phyloP scores from a whole-genome alignment of 92 coral and sea anemone species.

The Palythoa caribaeorum region DNA sequence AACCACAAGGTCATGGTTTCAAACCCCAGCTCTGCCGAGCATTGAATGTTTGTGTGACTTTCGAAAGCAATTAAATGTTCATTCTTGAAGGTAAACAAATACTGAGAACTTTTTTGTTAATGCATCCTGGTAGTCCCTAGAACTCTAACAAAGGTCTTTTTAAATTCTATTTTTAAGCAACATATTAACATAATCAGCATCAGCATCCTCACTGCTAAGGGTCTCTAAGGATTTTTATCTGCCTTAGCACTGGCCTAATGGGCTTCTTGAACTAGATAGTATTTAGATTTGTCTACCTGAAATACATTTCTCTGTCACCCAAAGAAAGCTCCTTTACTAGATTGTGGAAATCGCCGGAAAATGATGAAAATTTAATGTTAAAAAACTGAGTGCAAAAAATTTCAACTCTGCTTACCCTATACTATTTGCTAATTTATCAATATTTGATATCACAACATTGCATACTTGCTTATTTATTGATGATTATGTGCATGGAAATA shows the following conservation, averaged over 20 bases:
- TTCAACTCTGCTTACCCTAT: not conserved
- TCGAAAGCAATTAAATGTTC: not conserved
- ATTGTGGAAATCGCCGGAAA: slow-evolving; percentile 57
- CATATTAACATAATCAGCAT: not conserved
- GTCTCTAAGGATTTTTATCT: not conserved
- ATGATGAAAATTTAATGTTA: not conserved
- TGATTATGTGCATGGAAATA: not conserved
- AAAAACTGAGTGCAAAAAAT: not conserved
- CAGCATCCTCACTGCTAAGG: not conserved
- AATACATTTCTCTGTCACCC: slow-evolving; percentile 68
- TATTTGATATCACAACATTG: not conserved
- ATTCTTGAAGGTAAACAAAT: too few species aligned
- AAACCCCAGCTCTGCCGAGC: too few species aligned
- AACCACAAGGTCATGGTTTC: too few species aligned
- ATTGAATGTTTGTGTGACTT: not conserved
- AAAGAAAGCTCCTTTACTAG: slow-evolving; percentile 62
- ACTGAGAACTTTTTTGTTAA: too few species aligned
- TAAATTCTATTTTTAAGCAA: not conserved
- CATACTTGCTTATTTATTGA: not conserved
- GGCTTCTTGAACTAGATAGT: not conserved
- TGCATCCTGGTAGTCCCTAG: too few species aligned
- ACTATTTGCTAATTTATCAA: not conserved
- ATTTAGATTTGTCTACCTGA: slow-evolving; percentile 45
- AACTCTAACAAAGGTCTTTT: too few species aligned
- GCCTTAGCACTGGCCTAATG: not conserved